These are phyloP conservation scores for Nipponia nippon DNA, from an alignment of 2,113 vertebrate species.

Conservation along the genomic window DNA sequence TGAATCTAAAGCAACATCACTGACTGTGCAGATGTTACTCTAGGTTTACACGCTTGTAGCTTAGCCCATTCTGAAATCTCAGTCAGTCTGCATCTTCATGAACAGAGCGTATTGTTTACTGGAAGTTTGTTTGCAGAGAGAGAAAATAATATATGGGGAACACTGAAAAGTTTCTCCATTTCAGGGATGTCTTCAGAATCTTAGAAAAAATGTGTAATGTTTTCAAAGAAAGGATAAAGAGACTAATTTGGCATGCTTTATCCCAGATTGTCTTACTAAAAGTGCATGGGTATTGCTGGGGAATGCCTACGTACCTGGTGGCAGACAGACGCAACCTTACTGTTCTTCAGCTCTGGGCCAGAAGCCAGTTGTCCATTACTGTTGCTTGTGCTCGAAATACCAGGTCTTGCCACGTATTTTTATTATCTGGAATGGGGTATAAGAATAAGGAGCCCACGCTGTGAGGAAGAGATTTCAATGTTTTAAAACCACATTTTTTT, in stretches of 20 bases:
- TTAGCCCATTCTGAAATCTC: neutral
- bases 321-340: neutral
- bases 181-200: neutral
- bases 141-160: neutral
- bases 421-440: neutral
- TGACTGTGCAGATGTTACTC: neutral
- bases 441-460: neutral
- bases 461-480: neutral
- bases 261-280: neutral
- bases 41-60: neutral
- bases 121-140: neutral
- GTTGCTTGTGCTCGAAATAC: neutral
- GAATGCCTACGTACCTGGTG: neutral
- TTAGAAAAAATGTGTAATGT: neutral
- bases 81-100: neutral
- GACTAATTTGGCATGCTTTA: neutral
- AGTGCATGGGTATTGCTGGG: neutral
- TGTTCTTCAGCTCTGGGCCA: neutral
- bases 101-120: neutral
- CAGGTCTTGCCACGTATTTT: neutral
- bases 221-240: neutral
- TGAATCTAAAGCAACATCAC: neutral
- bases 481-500: neutral
- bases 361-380: neutral
- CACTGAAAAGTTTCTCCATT: neutral